Evolutionary conservation across 2,113 vertebrate genomes (phyloP).

Genomic region (Anolis sagrei): DNA sequence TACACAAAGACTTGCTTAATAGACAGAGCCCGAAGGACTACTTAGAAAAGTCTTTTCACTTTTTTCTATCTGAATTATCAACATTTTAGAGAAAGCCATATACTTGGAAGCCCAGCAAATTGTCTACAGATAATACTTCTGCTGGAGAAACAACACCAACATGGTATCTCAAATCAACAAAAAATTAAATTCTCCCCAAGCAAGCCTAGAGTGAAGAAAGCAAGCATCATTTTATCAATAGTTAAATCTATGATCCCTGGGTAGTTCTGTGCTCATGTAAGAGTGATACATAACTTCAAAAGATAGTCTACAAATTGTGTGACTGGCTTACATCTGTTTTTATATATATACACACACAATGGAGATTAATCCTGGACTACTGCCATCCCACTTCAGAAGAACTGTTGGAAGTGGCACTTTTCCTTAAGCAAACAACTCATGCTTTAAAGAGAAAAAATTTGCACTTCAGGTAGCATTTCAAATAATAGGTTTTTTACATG

Average conservation of each 20-base stretch:
- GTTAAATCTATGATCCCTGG: too few species aligned
- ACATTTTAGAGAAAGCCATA: not conserved
- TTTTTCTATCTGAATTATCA: conserved; percentile 12
- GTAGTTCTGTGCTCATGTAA: not conserved
- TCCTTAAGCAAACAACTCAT: not conserved
- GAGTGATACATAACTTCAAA: not conserved
- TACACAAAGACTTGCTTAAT: conserved; percentile 54
- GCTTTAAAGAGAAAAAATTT: not conserved
- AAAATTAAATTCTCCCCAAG: too few species aligned
- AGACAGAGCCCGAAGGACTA: conserved; percentile 36
- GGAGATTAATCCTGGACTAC: not conserved
- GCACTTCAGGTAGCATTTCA: not conserved
- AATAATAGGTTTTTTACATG: not conserved
- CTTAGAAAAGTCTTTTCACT: conserved; percentile 18
- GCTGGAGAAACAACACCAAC: conserved; percentile 8
- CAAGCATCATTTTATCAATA: too few species aligned
- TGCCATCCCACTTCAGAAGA: not conserved
- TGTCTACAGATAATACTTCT: conserved; percentile 27
- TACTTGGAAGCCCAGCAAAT: conserved; percentile 4
- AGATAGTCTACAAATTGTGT: not conserved
- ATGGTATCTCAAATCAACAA: not conserved
- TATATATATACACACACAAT: not conserved
- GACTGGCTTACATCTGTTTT: not conserved
- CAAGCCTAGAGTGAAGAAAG: not conserved
- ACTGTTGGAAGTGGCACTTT: not conserved